Evolutionary conservation across 2,888 invertebrate species (phyloP).

Genomic region (Fragum sueziense): DNA sequence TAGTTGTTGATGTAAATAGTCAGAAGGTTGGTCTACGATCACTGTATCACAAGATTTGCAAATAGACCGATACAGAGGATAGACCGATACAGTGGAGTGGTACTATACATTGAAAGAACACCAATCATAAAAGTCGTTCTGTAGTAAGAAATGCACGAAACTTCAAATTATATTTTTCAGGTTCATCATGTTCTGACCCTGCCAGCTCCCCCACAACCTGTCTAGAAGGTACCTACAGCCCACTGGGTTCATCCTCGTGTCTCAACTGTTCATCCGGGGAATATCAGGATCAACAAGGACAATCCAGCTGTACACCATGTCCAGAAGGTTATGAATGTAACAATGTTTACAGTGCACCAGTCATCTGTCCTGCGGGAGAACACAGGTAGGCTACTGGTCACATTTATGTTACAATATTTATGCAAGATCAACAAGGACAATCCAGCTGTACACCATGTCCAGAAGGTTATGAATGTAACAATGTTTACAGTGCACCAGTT

Average conservation of each 20-base stretch:
- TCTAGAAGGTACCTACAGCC: conserved; percentile 66
- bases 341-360: conserved; percentile 56
- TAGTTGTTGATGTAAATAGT: too few species aligned
- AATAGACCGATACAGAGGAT: too few species aligned
- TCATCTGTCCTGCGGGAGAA: conserved; percentile 66
- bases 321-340: conserved; percentile 71
- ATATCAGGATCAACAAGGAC: conserved; percentile 56
- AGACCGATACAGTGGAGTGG: too few species aligned
- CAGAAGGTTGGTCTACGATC: too few species aligned
- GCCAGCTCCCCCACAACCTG: conserved; percentile 52
- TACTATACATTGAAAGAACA: too few species aligned
- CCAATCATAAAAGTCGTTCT: too few species aligned
- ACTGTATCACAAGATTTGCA: too few species aligned
- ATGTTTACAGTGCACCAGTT: conserved; percentile 56
- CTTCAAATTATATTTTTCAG: background rate
- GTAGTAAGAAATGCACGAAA: too few species aligned
- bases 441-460: conserved; percentile 70
- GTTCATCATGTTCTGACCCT: conserved; percentile 20
- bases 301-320: conserved; percentile 67
- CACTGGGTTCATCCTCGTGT: conserved; percentile 52
- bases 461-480: conserved; percentile 68
- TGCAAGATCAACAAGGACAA: conserved; percentile 44
- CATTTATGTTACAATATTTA: too few species aligned
- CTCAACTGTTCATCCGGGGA: conserved; percentile 64
- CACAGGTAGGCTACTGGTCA: conserved; percentile 69